Evolutionary conservation across 2,113 vertebrate genomes (phyloP).

Genomic region (Pangasianodon hypophthalmus): DNA sequence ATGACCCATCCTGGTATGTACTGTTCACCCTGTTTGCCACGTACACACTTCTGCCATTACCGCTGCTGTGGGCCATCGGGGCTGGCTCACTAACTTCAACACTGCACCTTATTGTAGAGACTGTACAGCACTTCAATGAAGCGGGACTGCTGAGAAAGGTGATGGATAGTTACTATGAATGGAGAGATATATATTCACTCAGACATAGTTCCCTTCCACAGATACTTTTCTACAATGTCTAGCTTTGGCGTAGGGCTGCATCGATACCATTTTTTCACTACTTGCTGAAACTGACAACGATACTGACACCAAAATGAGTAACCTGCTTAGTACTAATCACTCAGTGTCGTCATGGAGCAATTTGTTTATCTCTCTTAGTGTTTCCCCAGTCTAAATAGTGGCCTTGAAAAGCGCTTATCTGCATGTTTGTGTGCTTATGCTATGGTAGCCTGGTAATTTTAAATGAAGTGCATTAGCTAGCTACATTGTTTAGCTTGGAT

Average conservation of each 20-base stretch:
- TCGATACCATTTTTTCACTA: not conserved
- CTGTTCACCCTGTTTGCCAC: conserved; percentile 76
- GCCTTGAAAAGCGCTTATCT: not conserved
- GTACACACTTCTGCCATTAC: conserved; percentile 76
- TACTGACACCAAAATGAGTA: not conserved
- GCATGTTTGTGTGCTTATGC: not conserved
- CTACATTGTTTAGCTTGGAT: not conserved
- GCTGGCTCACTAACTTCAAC: conserved; percentile 70
- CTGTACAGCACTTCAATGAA: conserved; percentile 59
- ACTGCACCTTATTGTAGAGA: conserved; percentile 69
- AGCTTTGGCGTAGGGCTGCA: not conserved
- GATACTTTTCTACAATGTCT: not conserved
- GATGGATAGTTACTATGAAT: not conserved
- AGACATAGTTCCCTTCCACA: not conserved
- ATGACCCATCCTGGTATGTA: conserved; percentile 76
- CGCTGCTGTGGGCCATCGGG: conserved; percentile 76
- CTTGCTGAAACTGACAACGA: not conserved
- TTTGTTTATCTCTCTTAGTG: not conserved
- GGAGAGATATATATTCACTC: not conserved
- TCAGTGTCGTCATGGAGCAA: not conserved
- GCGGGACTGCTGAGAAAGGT: conserved; percentile 69
- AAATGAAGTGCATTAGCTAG: not conserved
- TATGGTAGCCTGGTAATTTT: not conserved
- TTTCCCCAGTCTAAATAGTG: not conserved
- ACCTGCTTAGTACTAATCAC: not conserved